Percentiles rank a stretch among this genome's conserved stretches.
phyloP scores from a whole-genome alignment of 2,888 invertebrate genomes.

The Chorisops tibialis region DNA sequence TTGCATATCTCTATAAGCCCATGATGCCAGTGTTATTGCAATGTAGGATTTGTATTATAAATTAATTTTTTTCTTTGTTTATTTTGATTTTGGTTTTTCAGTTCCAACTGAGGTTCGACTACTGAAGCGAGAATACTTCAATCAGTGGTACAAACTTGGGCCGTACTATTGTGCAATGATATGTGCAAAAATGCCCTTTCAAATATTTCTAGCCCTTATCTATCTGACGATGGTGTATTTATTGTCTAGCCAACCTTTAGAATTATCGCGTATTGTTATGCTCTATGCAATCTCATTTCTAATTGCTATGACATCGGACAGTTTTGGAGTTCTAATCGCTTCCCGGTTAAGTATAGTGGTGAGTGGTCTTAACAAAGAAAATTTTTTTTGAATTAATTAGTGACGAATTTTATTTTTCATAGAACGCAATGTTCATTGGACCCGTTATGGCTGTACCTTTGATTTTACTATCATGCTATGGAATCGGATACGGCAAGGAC shows the following conservation, averaged over 20 bases:
- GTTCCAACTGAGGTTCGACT: constrained; percentile 76
- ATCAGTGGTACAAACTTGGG: constrained; percentile 78
- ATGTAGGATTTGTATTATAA: constrained; percentile 58
- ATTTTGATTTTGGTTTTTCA: constrained; percentile 46
- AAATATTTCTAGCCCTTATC: constrained; percentile 64
- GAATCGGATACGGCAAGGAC: constrained; percentile 76
- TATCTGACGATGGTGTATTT: constrained; percentile 70
- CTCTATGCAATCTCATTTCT: constrained; percentile 68
- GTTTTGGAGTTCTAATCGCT: constrained; percentile 71
- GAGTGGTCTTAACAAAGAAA: constrained; percentile 48
- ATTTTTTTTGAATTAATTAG: not conserved
- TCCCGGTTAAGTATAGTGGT: constrained; percentile 74
- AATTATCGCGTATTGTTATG: constrained; percentile 63
- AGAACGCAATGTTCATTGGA: constrained; percentile 88
- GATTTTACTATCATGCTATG: constrained; percentile 81
- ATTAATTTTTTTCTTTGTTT: constrained; percentile 33
- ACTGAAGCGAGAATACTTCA: constrained; percentile 78
- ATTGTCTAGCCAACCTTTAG: constrained; percentile 74
- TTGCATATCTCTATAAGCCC: constrained; percentile 76
- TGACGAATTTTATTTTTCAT: constrained; percentile 40
- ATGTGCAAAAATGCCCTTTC: constrained; percentile 67
- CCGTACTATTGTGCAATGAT: constrained; percentile 75
- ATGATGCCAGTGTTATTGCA: constrained; percentile 77
- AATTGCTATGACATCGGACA: constrained; percentile 73
- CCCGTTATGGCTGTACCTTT: constrained; percentile 83